Conservation (phyloP, 1,140 invertebrate species). For the Cyrtorhinus lividipennis region DNA sequence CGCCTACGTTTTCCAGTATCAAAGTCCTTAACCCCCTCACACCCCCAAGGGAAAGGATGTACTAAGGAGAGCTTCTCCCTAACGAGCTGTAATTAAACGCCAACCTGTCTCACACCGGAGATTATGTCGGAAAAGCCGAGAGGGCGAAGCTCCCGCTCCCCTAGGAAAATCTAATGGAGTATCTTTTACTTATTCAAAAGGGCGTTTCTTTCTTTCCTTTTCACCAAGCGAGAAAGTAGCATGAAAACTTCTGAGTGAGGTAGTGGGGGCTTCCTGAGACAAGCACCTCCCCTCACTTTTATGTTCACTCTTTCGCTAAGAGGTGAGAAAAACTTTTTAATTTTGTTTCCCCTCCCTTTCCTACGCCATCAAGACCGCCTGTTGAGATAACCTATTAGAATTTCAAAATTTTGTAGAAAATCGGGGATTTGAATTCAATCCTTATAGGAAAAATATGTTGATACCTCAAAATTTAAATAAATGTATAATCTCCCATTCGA, state of each 20-base stretch:
- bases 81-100: slow-evolving; percentile 15
- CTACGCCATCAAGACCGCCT: too few relatives aligned
- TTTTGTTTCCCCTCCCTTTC: too few relatives aligned
- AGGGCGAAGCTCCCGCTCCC: background rate
- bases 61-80: background rate
- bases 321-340: background rate
- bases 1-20: too few relatives aligned
- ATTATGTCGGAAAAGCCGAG: slow-evolving; percentile 5
- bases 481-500: too few relatives aligned
- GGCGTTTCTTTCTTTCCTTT: background rate
- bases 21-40: background rate
- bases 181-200: slow-evolving; percentile 14
- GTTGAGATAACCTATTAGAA: background rate
- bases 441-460: too few relatives aligned
- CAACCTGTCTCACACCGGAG: slow-evolving; percentile 15
- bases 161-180: slow-evolving; percentile 14
- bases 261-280: too few relatives aligned
- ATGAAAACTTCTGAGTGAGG: background rate
- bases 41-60: background rate
- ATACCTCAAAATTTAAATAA: too few relatives aligned
- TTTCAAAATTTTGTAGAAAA: background rate
- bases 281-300: background rate
- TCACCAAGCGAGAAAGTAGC: background rate
- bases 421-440: too few relatives aligned
- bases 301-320: background rate